Evolutionary conservation across 2,797 vertebrate species (phyloP).

Genomic region (Aphelocoma californica): DNA sequence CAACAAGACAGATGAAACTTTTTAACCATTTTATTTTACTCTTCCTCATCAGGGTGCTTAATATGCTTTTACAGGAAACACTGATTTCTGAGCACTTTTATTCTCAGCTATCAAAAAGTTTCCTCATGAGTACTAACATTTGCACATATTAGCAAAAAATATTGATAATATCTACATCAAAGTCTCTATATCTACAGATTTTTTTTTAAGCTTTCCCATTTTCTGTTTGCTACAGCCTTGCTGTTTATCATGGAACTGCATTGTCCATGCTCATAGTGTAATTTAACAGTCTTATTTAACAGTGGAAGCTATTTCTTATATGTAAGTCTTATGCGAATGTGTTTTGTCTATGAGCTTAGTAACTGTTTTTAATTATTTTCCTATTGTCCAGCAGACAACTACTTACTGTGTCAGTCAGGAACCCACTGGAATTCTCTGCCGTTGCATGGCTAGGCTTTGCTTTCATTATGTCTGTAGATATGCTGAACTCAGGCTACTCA

Average conservation of each 20-base stretch:
- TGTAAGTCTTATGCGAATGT: neutral
- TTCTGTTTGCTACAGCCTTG: neutral
- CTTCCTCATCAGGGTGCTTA: neutral
- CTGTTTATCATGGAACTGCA: accelerated
- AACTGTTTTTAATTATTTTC: neutral
- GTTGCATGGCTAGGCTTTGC: neutral
- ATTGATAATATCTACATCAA: neutral
- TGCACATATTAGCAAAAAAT: neutral
- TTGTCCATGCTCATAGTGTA: neutral
- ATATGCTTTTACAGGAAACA: neutral
- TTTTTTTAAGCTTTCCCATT: neutral
- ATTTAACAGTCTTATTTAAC: neutral
- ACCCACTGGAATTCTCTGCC: neutral
- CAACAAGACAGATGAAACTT: neutral
- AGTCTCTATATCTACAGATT: neutral
- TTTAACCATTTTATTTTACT: slow-evolving; percentile 9
- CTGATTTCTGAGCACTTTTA: neutral
- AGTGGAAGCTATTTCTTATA: neutral
- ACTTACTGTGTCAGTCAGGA: neutral
- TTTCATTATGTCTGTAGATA: neutral
- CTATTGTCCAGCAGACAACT: neutral
- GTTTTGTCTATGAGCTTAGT: neutral
- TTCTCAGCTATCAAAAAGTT: neutral
- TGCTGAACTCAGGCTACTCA: neutral
- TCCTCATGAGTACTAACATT: neutral